These are phyloP conservation scores for Orthosia gracilis DNA, from an alignment of 2,888 invertebrate genomes.

Conservation along the genomic window DNA sequence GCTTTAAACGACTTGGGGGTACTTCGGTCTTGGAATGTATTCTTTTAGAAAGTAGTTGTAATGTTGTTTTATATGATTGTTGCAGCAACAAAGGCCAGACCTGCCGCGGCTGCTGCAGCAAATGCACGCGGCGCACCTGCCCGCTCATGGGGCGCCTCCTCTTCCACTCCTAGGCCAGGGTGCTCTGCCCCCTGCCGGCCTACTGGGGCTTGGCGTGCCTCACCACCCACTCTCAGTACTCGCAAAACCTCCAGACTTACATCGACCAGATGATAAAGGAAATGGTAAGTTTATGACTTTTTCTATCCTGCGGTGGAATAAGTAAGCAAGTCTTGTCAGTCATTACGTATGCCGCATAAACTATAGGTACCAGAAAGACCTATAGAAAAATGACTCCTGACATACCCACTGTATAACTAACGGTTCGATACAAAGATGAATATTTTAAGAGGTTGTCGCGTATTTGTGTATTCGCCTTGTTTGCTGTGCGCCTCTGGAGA, in stretches of 20 bases:
- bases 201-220: conserved; percentile 93
- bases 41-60: conserved; percentile 13
- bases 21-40: conserved; percentile 20
- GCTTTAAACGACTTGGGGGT: conserved; percentile 15
- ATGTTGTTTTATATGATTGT: conserved; percentile 60
- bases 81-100: conserved; percentile 96
- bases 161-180: conserved; percentile 91
- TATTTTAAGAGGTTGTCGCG: conserved; percentile 85
- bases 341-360: conserved; percentile 49
- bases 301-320: too few species aligned
- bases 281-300: conserved; percentile 91
- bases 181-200: conserved; percentile 90
- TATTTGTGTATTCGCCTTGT: conserved; percentile 86
- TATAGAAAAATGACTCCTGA: conserved; percentile 44
- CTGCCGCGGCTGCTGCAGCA: conserved; percentile 96
- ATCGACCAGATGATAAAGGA: conserved; percentile 94
- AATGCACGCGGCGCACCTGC: conserved; percentile 97
- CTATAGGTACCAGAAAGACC: conserved; percentile 1
- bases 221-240: conserved; percentile 95
- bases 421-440: conserved; percentile 84
- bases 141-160: conserved; percentile 94
- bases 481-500: conserved; percentile 91
- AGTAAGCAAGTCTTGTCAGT: conserved; percentile 4
- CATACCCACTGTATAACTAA: conserved; percentile 71
- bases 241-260: conserved; percentile 94